Evolutionary conservation across 2,797 vertebrate genomes (phyloP).

Genomic region (Enteromius paludinosus): DNA sequence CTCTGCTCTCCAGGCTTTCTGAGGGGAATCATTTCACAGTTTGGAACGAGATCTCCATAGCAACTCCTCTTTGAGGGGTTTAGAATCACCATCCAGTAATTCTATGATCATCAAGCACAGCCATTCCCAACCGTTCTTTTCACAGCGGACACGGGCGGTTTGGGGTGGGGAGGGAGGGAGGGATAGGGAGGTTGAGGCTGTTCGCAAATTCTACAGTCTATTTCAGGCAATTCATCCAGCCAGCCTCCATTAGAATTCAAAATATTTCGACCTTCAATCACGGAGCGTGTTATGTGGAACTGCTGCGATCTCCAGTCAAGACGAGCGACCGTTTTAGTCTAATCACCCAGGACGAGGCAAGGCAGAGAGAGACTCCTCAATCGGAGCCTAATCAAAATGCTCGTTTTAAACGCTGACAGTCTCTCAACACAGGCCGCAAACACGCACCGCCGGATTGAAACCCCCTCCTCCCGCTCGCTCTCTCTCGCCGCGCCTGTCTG

Average conservation of each 20-base stretch:
- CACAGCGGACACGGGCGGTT: conserved; percentile 92
- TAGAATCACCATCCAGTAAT: conserved; percentile 99
- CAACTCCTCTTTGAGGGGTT: conserved; percentile 99
- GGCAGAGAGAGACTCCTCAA: conserved; percentile 99
- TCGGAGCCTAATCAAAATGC: conserved; percentile 96
- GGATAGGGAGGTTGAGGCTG: conserved; percentile 77
- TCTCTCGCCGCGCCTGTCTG: conserved; percentile 48
- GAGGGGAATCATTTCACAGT: conserved; percentile 99
- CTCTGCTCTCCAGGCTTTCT: conserved; percentile 99
- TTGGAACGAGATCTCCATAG: conserved; percentile 99
- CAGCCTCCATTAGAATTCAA: conserved; percentile 99
- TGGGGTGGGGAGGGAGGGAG: conserved; percentile 62
- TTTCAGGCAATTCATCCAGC: conserved; percentile 99
- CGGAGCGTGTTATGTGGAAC: conserved; percentile 98
- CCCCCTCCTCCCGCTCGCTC: conserved; percentile 68
- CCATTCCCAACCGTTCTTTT: conserved; percentile 99
- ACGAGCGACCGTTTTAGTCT: conserved; percentile 99
- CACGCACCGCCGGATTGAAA: conserved; percentile 85
- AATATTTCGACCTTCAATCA: conserved; percentile 99
- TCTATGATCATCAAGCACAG: conserved; percentile 99
- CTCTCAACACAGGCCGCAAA: conserved; percentile 90
- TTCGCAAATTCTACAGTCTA: conserved; percentile 98
- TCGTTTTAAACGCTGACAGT: conserved; percentile 99
- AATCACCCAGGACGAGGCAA: conserved; percentile 99
- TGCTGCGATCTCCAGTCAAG: conserved; percentile 99